Conservation (phyloP, 2,113 vertebrate genomes). For the Trichomycterus rosablanca region DNA sequence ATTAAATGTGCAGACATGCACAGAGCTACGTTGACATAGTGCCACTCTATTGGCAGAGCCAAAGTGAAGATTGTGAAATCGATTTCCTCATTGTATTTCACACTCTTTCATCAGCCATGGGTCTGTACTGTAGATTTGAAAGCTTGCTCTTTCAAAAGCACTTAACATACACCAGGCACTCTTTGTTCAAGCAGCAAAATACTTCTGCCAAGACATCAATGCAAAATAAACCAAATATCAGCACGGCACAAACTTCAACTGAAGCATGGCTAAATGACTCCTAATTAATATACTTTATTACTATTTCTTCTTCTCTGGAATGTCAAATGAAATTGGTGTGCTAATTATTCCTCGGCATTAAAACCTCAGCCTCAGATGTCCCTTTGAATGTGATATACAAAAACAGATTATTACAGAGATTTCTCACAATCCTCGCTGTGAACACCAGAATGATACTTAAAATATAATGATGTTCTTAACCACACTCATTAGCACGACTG, state of each 20-base stretch:
- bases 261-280: conserved; percentile 76
- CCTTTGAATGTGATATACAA: conserved; percentile 72
- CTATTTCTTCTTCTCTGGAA: conserved; percentile 39
- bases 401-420: conserved; percentile 76
- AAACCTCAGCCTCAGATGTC: conserved; percentile 70
- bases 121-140: conserved; percentile 64
- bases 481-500: conserved; percentile 67
- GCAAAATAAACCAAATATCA: conserved; percentile 74
- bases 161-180: conserved; percentile 71
- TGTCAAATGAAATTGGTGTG: conserved; percentile 58
- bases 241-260: conserved; percentile 67
- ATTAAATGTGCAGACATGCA: conserved; percentile 58
- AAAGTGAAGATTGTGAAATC: conserved; percentile 69
- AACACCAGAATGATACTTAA: conserved; percentile 77
- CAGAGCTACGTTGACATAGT: conserved; percentile 51
- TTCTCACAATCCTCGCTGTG: conserved; percentile 64
- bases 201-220: conserved; percentile 74
- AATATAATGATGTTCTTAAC: conserved; percentile 80
- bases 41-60: conserved; percentile 54
- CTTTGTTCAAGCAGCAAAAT: conserved; percentile 75
- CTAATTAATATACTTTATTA: conserved; percentile 73
- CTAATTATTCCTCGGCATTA: conserved; percentile 74
- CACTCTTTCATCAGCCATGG: conserved; percentile 69
- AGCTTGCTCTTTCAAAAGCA: conserved; percentile 76
- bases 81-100: conserved; percentile 76